Evolutionary conservation across 2,113 vertebrate genomes (phyloP).

Genomic region (Argyrosomus japonicus): DNA sequence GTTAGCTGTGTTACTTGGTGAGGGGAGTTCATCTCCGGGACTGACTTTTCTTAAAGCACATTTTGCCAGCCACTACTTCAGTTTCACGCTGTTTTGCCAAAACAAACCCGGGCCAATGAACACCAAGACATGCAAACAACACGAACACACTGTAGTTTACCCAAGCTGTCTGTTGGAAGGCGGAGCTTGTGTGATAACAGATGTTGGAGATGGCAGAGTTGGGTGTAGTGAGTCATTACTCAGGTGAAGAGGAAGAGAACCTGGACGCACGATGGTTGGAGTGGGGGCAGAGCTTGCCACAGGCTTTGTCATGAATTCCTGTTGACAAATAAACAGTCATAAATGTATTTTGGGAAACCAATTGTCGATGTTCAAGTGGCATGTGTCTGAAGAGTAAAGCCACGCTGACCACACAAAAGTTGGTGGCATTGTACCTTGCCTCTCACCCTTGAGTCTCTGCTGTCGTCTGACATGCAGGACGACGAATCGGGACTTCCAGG

Average conservation of each 20-base stretch:
- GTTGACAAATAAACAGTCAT: slow-evolving; percentile 38
- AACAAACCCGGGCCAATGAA: background rate
- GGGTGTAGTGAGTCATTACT: slow-evolving; percentile 92
- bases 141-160: slow-evolving; percentile 78
- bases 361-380: background rate
- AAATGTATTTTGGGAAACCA: background rate
- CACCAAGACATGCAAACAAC: slow-evolving; percentile 5
- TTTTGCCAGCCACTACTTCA: background rate
- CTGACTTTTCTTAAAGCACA: background rate
- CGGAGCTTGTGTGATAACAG: slow-evolving; percentile 97
- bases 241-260: slow-evolving; percentile 93
- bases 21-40: background rate
- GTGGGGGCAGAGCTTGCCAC: slow-evolving; percentile 89
- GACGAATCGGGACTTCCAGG: slow-evolving; percentile 89
- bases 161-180: slow-evolving; percentile 93
- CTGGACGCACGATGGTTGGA: slow-evolving; percentile 94
- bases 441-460: slow-evolving; percentile 76
- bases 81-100: slow-evolving; percentile 6
- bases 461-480: slow-evolving; percentile 84
- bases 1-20: background rate
- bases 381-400: too few species aligned
- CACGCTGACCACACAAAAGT: background rate
- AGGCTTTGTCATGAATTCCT: slow-evolving; percentile 87
- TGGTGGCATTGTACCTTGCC: slow-evolving; percentile 20
- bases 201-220: slow-evolving; percentile 95